Base-by-base conservation (phyloP, 1,140 invertebrate species). In the Calosoma granatense region DNA sequence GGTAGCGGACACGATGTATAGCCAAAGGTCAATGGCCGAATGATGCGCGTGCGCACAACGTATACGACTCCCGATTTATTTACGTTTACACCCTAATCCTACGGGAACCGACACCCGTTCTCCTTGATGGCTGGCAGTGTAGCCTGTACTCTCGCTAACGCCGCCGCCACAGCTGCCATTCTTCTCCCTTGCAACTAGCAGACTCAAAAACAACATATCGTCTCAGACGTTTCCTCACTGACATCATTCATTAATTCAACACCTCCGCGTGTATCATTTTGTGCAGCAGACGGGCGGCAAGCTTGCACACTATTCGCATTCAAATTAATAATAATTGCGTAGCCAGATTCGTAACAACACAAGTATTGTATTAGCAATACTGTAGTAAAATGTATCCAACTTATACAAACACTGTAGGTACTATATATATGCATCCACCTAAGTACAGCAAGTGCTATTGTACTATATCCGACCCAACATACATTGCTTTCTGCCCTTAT, bases 51-150 rank as follows among this genome's bases (percentile, higher is more conserved):
- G 41, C 41, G 41, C 15, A 47, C 4, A 30, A 30, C 26, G 14
- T 30, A 6, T 30, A 4, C 26, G 26, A 17, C 41, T 47, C 41
- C 15, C 41, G 41, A 47, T 47, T 47, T 47, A 47, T 47, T 47
- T 47, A 47, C 41, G 41, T 47, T 47, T 47, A 47, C 41, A 47
- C 41, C 41, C 41, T 47, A 47, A 47, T 47, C 41, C 41, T 47
- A 47, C 41, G 41, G 41, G 41, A 47, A 9, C 41, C 26, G 6
- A 36, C n/a, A n/a, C n/a, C n/a, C n/a, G 26, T 6, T 36, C 26
- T 36, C 26, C n/a, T n/a, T n/a, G n/a, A n/a, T n/a, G n/a, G n/a
- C n/a, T n/a, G 26, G 26, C n/a, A 6, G 26, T 6, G 26, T 36
- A 6, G 26, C 26, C n/a, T n/a, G n/a, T n/a, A n/a, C 26, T 6